Evolutionary conservation across 2,113 vertebrate genomes (phyloP), one percentile per base, ranked within the genome.

Genomic region (Trogon melanurus): DNA sequence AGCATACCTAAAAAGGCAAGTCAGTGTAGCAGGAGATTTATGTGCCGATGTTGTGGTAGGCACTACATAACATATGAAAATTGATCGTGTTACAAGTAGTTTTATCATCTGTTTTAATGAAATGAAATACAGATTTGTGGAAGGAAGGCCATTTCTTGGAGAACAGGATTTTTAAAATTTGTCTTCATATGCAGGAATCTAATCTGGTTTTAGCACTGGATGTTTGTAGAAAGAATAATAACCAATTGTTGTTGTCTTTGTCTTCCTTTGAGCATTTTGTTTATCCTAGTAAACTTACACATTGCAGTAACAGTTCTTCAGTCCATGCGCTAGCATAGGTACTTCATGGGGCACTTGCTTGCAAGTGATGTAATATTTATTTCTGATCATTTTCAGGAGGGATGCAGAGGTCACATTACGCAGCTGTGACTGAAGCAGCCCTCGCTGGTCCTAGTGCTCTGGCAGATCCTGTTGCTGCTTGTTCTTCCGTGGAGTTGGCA

Each of bases 291-390:
- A 2, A 47, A 12, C 25, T 51, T 69, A 25, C 14, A 36, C 3
- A 4, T 27, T 44, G 36, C 38, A 27, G 50, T 56, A 48, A 4
- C 25, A 22, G 9, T 22, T 54, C 34, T 26, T 54, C 34, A 20
- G 2, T 53, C 44, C 23, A 2, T 38, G 48, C 44, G 13, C 3
- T 29, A 5, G 36, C 0, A 0, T 6, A n/a, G 41, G 29, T 27
- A 22, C 18, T 65, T 62, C 4, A 0, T 10, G 6, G 2, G 6
- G 25, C 56, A 15, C 66, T 53, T 62, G 17, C 27, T 15, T 64
- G 56, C 19, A 34, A 56, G 12, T 44, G 47, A 22, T 5, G 1
- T 47, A 23, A 3, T 60, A 38, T 69, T 80, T 62, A 18, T 75
- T 88, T 79, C 8, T 81, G 6, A 22, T 38, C 0, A 16, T 34